Evolutionary conservation across 2,888 invertebrate species (phyloP), one percentile per base, ranked within the genome.

Genomic region (Lycia hirtaria): DNA sequence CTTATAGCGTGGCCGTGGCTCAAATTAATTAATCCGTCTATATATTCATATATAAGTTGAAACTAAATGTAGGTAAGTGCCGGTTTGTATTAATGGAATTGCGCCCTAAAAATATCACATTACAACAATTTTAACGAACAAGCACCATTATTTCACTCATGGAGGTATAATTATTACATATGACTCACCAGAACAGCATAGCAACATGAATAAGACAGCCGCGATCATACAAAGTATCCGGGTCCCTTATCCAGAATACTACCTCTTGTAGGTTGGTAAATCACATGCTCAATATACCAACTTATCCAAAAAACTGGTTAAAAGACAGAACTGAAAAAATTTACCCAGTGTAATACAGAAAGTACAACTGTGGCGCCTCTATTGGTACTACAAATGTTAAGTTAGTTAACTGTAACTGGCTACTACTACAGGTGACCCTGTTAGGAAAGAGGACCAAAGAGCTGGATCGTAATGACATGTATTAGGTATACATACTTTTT

Each of bases 201-300:
- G 20, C 28, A 26, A 52, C 47, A 48, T 22, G 22, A 4, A 45
- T 75, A 68, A 70, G 65, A 73, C 64, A 70, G 68, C 67, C 68
- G 72, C 68, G 73, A 71, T 59, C 49, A 65, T 70, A 56, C 37
- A 37, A 59, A 64, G 52, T 19, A 38, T 45, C 55, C 45, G 30
- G 20, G 37, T 43, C 2, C 57, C 56, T 37, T 52, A 41, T 53
- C 37, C 52, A 53, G 48, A 52, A 24, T 19, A n/a, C 52, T 35
- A 22, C 40, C 30, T 38, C 26, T 74, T 62, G 65, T 67, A n/a
- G n/a, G 82, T 82, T 81, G 83, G 83, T 67, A 61, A 77, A 67
- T 65, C 80, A 56, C 64, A 72, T 74, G 59, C 22, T 71, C 64
- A 68, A 67, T 57, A 67, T 71, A 33, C 26, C 26, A 26, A 15